Evolutionary conservation across 1,140 invertebrate genomes (phyloP), one percentile per base, ranked within the genome.

Genomic region (Chlorops oryzae): DNA sequence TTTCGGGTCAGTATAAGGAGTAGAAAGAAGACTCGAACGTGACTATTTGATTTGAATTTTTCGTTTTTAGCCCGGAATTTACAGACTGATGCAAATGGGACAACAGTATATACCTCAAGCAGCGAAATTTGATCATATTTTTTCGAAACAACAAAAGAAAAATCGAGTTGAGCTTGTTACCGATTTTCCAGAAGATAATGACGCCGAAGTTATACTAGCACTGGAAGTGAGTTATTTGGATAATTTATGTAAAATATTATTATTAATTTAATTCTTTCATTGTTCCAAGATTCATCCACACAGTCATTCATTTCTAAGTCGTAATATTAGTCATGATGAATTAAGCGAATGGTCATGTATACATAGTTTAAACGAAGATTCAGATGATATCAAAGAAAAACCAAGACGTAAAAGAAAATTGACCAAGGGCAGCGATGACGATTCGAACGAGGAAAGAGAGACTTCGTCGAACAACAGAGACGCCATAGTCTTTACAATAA

Each of bases 281-380:
- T 28, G 17, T 51, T 48, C 47, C 44, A 48, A 83, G 77, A 83
- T 96, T 54, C 92, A 96, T 76, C 92, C 92, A 5, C 84, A 92
- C 62, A 90, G 91, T 3, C 93, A 90, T 87, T 89, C 86, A 72
- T 86, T 87, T 10, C 70, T 93, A 21, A 91, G 89, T 24, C 79
- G 92, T 51, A 95, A 94, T 74, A 86, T 92, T 18, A 90, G 85
- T 58, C 81, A 81, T 52, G 84, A 89, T 63, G 89, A 94, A 65
- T 82, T 81, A 58, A 86, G 88, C 38, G 91, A 95, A 85, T 95
- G 89, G 89, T 93, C 90, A 3, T 92, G 90, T 70, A 82, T 96
- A 20, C 92, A 96, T 73, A 91, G 95, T 66, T 92, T 96, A 47
- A 64, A 65, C 43, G 67, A 67, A 35, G 67, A 70, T 43, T 54